A percentile compares a stretch with the other conserved stretches of the same genome.
Conservation (phyloP, 92 coral and sea anemone species). For the Bergia sp. region DNA sequence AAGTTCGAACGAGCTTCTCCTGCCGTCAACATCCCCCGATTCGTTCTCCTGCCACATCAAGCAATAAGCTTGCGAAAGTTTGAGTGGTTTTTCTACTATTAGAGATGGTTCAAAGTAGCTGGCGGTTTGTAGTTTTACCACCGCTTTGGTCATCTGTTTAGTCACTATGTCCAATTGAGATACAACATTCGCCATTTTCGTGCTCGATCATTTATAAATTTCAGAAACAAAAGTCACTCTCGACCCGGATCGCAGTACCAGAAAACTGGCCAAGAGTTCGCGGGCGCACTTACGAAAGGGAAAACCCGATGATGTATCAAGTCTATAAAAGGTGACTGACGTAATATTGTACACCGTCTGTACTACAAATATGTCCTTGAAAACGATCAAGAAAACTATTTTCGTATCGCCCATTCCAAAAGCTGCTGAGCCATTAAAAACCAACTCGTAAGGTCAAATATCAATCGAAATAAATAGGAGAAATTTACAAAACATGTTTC, state of each 20-base stretch:
- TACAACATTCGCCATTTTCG: slow-evolving; percentile 20
- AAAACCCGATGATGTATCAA: background rate
- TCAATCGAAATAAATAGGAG: no score
- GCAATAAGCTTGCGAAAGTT: slow-evolving; percentile 60
- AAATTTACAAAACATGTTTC: no score
- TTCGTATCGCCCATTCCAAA: no score
- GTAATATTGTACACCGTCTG: background rate
- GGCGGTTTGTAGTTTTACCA: slow-evolving; percentile 46
- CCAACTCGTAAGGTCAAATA: no score
- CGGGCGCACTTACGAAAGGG: slow-evolving; percentile 8
- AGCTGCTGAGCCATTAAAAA: no score
- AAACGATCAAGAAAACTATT: no score
- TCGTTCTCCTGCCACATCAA: slow-evolving; percentile 59
- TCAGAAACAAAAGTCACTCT: no score
- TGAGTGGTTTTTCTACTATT: slow-evolving; percentile 32
- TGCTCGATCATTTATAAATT: background rate
- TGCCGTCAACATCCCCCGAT: slow-evolving; percentile 55
- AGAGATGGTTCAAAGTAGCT: slow-evolving; percentile 47
- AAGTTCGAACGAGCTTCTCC: slow-evolving; percentile 44
- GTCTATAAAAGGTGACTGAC: background rate
- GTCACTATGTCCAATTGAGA: slow-evolving; percentile 35
- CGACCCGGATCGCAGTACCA: background rate
- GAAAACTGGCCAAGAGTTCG: background rate
- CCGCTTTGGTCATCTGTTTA: slow-evolving; percentile 47
- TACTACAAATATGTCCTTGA: no score